Evolutionary conservation across 2,113 vertebrate genomes (phyloP).

Genomic region (Aptenodytes forsteri): DNA sequence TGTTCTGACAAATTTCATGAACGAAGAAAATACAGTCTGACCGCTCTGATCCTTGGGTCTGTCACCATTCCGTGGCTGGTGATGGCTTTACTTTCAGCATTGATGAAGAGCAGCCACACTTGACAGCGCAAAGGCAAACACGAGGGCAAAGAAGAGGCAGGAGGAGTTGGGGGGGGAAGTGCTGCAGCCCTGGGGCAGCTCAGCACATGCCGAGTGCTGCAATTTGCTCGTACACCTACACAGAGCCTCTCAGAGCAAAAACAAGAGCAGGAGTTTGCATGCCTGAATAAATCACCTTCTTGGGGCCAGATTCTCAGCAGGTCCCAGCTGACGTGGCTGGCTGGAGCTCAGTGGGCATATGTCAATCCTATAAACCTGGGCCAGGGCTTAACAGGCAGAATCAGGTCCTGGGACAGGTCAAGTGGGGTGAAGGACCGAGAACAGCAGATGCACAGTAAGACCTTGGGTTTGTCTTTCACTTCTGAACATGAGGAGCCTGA

Average conservation of each 20-base stretch:
- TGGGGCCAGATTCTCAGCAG: not conserved
- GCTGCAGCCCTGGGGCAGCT: not conserved
- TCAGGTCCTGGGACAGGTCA: not conserved
- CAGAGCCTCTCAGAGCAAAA: not conserved
- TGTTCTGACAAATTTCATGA: not conserved
- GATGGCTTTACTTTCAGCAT: not conserved
- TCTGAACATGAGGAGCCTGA: not conserved
- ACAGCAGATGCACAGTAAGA: not conserved
- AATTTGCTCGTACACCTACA: slow-evolving; percentile 16
- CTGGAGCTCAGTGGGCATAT: not conserved
- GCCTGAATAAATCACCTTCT: slow-evolving; percentile 29
- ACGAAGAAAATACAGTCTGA: not conserved
- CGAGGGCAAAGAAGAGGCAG: not conserved
- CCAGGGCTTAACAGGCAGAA: not conserved
- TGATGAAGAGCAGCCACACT: not conserved
- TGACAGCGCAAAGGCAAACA: not conserved
- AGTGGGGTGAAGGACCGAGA: not conserved
- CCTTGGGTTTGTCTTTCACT: not conserved
- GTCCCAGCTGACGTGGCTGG: not conserved
- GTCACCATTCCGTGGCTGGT: not conserved
- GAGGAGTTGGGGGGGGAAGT: not conserved
- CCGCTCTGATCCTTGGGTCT: not conserved
- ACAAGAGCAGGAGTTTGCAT: not conserved
- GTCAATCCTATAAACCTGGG: not conserved
- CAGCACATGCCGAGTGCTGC: not conserved